Base-by-base conservation (phyloP, 2,113 vertebrate species). In the Cebidichthys violaceus region DNA sequence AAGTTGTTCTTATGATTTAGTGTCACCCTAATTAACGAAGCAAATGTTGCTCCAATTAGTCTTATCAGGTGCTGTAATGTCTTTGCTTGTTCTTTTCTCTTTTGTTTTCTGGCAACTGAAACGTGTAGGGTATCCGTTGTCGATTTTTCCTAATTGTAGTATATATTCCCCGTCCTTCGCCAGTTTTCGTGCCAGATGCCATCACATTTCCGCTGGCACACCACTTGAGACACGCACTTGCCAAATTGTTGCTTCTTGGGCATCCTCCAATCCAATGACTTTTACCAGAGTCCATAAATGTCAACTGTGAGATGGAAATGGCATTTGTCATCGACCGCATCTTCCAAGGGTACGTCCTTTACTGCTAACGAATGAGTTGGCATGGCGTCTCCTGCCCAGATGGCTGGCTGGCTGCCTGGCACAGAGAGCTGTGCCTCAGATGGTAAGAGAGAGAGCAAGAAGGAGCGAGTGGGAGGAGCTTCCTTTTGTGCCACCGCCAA, bases 341-440 rank as follows among this genome's bases (percentile, higher is more conserved):
- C 79, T 84, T 88, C 77, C 80, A 87, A 86, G 69, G 72, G 71
- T 84, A 80, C 70, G 37, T 92, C 90, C 88, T 85, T 86, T 70
- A 84, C 81, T 87, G 90, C 87, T 90, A 90, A 85, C 57, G 75
- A 84, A 65, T 50, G 75, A 79, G 84, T 93, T 95, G 93, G 92
- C 92, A 95, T 93, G 83, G 92, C 52, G 89, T 92, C 81, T 91
- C 72, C 90, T 94, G 94, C 90, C 92, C 92, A 91, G 93, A 92
- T 95, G 92, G 88, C 88, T 93, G 92, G 86, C 88, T 93, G 91
- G 85, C 89, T 93, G 90, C 87, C 89, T 95, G 94, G 95, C 94
- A 95, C 89, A 81, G 71, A 89, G 82, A 88, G 79, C 85, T 78
- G 91, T 88, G 86, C 88, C 85, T 90, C 82, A 87, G 84, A 90